A percentile compares a stretch with the other conserved stretches of the same genome.
Evolutionary conservation across 1,140 invertebrate genomes (phyloP).

Genomic region (Solenopsis fugax): DNA sequence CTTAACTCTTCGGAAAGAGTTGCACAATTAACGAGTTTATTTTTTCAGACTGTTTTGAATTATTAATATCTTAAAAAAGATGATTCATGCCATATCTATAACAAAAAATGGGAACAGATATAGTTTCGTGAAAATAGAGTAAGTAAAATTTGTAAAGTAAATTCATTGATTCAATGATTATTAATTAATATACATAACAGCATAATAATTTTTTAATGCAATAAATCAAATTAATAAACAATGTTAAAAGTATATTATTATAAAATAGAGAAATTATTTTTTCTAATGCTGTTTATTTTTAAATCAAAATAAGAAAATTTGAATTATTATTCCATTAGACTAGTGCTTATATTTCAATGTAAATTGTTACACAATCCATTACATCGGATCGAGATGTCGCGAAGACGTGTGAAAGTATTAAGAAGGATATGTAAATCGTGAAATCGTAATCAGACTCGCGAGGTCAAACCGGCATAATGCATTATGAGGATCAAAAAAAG

Average conservation of each 20-base stretch:
- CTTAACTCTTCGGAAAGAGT: not conserved
- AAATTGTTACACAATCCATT: constrained; percentile 37
- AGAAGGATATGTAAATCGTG: constrained; percentile 47
- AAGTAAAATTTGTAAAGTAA: not conserved
- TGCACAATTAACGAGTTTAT: constrained; percentile 18
- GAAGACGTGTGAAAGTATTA: constrained; percentile 33
- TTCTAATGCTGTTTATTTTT: not conserved
- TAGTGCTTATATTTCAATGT: not conserved
- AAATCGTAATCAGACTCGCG: constrained; percentile 21
- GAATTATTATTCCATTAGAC: not conserved
- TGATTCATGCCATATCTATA: not conserved
- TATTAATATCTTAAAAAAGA: not conserved
- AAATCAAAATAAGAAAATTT: not conserved
- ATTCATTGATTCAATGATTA: not conserved
- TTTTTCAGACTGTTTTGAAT: not conserved
- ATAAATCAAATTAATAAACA: not conserved
- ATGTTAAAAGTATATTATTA: not conserved
- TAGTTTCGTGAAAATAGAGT: not conserved
- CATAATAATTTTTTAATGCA: not conserved
- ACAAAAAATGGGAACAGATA: not conserved
- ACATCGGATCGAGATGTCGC: constrained; percentile 1
- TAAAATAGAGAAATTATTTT: not conserved
- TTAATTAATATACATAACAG: not conserved
- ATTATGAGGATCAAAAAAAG: constrained; percentile 25
- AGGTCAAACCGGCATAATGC: constrained; percentile 12